Evolutionary conservation across 2,888 invertebrate species (phyloP), one percentile per base, ranked within the genome.

Genomic region (Cacoxenus indagator): DNA sequence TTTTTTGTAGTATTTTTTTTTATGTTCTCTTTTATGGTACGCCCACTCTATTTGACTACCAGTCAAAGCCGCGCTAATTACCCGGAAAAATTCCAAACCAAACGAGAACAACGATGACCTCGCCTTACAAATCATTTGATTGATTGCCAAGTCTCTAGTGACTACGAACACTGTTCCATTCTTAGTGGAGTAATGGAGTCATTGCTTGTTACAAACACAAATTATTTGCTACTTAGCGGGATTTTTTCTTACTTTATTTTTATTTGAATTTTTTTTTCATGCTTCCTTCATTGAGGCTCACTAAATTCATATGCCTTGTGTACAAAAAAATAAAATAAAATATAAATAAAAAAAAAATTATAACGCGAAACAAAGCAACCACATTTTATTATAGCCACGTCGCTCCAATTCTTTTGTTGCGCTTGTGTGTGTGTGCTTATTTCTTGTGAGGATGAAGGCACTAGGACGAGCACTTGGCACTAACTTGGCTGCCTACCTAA

Each of bases 61-160:
- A 37, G 14, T 14, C 37, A 17, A 5, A n/a, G 14, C n/a, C 19
- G 31, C 37, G 31, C 61, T 62, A 62, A 62, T 62, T 62, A 62
- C 61, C 45, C 17, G 19, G 19, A n/a, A n/a, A 62, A 62, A 62
- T 45, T 43, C 61, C 61, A 45, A 29, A 19, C 8, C 37, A 37
- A 37, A 37, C 31, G 9, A 5, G 31, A 31, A 31, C 37, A 37
- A 37, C 37, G 62, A 61, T 6, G 43, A 65, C 65, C 72, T 70
- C 72, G 68, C 72, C 70, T 29, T 45, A 62, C 43, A 62, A 62
- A 62, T 62, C 43, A 73, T 81, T 80, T 80, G 79, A 80, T 80
- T 80, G 79, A 80, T 80, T 80, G 83, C 83, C 83, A 78, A 81
- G 67, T 73, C 75, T 73, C 64, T 70, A 61, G 67, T 65, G 22